These are phyloP conservation scores for Microtus richardsoni DNA, from an alignment of 2,113 vertebrate genomes.

Conservation along the genomic window DNA sequence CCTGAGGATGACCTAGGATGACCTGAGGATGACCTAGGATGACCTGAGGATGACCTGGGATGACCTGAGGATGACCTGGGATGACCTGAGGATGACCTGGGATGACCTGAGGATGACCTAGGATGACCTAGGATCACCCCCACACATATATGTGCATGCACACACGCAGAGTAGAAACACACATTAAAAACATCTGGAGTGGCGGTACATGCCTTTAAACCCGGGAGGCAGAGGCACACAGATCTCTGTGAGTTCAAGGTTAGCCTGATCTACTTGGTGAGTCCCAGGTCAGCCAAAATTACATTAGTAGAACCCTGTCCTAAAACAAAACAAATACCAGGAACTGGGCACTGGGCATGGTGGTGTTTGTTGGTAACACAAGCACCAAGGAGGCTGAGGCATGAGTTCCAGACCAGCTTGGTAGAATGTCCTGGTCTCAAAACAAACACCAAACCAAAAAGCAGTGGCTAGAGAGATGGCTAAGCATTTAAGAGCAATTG, in stretches of 20 bases:
- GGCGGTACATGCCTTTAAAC: not conserved
- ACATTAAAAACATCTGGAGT: not conserved
- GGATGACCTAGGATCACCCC: not conserved
- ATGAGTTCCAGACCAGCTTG: too few species aligned
- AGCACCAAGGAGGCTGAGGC: not conserved
- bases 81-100: not conserved
- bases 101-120: not conserved
- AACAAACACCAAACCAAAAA: not conserved
- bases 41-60: not conserved
- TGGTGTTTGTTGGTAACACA: not conserved
- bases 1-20: not conserved
- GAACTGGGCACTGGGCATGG: not conserved
- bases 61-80: not conserved
- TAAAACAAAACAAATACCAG: not conserved
- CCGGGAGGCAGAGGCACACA: not conserved
- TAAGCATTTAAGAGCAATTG: not conserved
- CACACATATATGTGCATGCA: not conserved
- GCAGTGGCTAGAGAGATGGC: not conserved
- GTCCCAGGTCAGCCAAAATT: not conserved
- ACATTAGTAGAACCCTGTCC: not conserved
- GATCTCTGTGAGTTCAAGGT: not conserved
- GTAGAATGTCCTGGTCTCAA: not conserved
- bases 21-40: not conserved
- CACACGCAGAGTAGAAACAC: not conserved
- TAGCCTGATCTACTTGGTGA: not conserved